These are phyloP conservation scores for Tetragonula clypearis DNA, from an alignment of 1,140 invertebrate genomes.

Conservation along the genomic window DNA sequence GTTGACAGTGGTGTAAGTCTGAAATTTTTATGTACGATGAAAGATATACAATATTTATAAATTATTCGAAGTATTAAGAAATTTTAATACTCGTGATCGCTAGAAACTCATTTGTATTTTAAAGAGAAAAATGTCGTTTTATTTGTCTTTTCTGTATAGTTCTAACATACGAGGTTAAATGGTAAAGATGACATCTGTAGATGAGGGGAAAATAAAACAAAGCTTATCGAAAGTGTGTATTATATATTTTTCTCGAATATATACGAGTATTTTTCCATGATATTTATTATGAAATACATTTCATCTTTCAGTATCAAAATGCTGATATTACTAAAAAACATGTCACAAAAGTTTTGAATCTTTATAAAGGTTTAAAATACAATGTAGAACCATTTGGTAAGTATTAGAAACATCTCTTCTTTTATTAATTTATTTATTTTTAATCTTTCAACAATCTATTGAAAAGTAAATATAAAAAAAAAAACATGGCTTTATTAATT, in stretches of 20 bases:
- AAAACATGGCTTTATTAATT: not conserved
- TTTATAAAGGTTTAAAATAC: slow-evolving; percentile 88
- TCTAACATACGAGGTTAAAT: slow-evolving; percentile 59
- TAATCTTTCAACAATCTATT: not conserved
- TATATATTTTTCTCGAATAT: slow-evolving; percentile 11
- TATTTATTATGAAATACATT: not conserved
- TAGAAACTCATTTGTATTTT: not conserved
- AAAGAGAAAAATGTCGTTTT: not conserved
- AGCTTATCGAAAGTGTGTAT: slow-evolving; percentile 81
- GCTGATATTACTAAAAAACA: slow-evolving; percentile 89
- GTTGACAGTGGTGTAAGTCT: not conserved
- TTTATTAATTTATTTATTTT: slow-evolving; percentile 11
- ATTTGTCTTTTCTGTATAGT: not conserved
- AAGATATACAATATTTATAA: not conserved
- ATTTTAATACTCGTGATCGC: not conserved
- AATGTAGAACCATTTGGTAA: slow-evolving; percentile 86
- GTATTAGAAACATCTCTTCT: slow-evolving; percentile 49
- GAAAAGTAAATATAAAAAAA: not conserved
- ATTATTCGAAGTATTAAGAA: not conserved
- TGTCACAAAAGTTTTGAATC: slow-evolving; percentile 86
- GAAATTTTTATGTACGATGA: not conserved
- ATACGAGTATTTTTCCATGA: not conserved
- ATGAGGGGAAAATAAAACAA: slow-evolving; percentile 82
- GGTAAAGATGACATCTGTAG: slow-evolving; percentile 74
- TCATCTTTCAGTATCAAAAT: slow-evolving; percentile 85